Evolutionary conservation across 2,797 vertebrate genomes (phyloP).

Genomic region (Mormyrus hasselquistii): DNA sequence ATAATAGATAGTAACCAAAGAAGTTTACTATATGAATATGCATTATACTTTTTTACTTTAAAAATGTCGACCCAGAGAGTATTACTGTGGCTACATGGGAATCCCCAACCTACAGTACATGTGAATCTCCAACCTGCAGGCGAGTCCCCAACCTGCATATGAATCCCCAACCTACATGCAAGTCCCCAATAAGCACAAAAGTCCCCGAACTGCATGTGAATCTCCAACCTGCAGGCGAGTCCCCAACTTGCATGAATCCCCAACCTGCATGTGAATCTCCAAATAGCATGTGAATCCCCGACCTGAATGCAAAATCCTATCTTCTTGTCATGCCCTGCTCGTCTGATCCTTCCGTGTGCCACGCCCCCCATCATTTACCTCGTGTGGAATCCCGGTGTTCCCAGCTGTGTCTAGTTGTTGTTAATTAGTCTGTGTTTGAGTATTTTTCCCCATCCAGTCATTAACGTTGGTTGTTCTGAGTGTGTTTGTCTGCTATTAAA

Average conservation of each 20-base stretch:
- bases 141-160: background rate
- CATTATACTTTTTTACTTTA: background rate
- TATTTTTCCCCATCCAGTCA: too few relatives aligned
- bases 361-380: background rate
- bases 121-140: background rate
- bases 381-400: background rate
- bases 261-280: too few relatives aligned
- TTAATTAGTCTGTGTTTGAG: background rate
- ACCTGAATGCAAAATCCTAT: background rate
- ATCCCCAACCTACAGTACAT: background rate
- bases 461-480: too few relatives aligned
- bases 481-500: too few relatives aligned
- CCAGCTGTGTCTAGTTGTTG: background rate
- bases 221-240: too few relatives aligned
- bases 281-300: background rate
- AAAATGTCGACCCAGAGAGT: background rate
- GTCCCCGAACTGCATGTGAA: too few relatives aligned
- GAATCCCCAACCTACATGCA: background rate
- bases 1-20: background rate
- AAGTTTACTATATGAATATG: background rate
- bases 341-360: background rate
- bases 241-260: too few relatives aligned
- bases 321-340: background rate
- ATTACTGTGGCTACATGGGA: background rate
- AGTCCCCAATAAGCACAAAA: background rate